phyloP scores from a whole-genome alignment of 2,113 vertebrate species.

The Gambusia holbrooki region DNA sequence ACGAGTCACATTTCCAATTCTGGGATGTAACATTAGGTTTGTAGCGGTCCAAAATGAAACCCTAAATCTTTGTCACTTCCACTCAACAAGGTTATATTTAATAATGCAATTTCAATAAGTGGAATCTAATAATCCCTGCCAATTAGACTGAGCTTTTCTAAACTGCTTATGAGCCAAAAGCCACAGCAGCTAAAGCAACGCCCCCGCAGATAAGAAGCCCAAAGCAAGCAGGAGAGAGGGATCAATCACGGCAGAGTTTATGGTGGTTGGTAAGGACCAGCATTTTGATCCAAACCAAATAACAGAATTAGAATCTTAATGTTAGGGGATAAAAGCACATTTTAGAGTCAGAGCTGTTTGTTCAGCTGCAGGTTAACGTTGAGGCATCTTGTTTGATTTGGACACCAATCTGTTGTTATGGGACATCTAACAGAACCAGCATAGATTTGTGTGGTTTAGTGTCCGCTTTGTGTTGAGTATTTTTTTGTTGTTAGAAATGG shows the following conservation, averaged over 20 bases:
- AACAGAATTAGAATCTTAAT: conserved; percentile 44
- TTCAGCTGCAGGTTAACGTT: conserved; percentile 74
- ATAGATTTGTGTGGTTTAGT: not conserved
- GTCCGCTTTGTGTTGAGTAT: not conserved
- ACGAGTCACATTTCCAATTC: not conserved
- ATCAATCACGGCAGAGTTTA: conserved; percentile 68
- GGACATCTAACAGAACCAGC: not conserved
- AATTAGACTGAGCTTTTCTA: conserved; percentile 35
- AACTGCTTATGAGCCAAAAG: conserved; percentile 39
- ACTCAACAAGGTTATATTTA: conserved; percentile 19
- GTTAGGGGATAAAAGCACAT: conserved; percentile 62
- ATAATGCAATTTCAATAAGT: conserved; percentile 42
- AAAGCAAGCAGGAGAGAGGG: conserved; percentile 30
- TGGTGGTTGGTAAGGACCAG: conserved; percentile 51
- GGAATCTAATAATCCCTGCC: conserved; percentile 44
- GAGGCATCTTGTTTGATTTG: conserved; percentile 62
- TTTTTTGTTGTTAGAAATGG: not conserved
- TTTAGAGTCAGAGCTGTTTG: conserved; percentile 64
- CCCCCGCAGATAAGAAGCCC: conserved; percentile 37
- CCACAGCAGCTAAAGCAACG: conserved; percentile 52
- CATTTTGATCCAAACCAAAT: conserved; percentile 68
- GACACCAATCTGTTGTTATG: conserved; percentile 38
- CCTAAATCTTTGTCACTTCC: conserved; percentile 14
- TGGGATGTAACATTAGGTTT: not conserved
- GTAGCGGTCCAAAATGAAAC: conserved; percentile 9